Percentiles rank a stretch among this genome's conserved stretches.
Conservation (phyloP, 2,113 vertebrate species). For the Penelope pileata region DNA sequence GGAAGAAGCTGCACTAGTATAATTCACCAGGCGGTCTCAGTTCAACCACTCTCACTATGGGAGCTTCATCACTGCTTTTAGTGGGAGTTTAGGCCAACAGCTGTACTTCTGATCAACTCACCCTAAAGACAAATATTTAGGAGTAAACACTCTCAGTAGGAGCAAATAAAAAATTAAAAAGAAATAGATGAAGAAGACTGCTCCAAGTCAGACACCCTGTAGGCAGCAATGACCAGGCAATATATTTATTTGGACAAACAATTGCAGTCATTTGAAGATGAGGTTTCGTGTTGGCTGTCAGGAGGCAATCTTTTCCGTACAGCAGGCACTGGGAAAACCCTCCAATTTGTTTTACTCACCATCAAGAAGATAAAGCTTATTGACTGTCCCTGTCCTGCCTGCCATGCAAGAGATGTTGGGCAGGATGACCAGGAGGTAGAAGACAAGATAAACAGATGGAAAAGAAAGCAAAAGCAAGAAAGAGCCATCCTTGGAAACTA, state of each 20-base stretch:
- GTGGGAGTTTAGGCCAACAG: neutral
- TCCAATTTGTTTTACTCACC: neutral
- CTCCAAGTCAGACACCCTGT: neutral
- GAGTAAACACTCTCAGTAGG: neutral
- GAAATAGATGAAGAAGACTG: neutral
- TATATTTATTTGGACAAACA: neutral
- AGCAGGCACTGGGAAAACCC: neutral
- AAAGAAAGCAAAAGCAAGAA: neutral
- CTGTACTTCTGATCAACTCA: neutral
- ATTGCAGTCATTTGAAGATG: neutral
- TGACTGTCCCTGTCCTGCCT: neutral
- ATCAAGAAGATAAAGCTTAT: neutral
- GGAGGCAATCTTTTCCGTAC: neutral
- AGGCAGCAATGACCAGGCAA: neutral
- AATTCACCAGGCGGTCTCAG: neutral
- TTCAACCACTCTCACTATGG: fast-evolving
- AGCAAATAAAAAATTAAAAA: neutral
- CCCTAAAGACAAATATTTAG: neutral
- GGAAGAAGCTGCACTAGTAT: neutral
- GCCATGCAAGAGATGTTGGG: neutral
- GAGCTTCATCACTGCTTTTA: neutral
- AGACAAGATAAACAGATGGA: neutral
- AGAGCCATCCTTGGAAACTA: neutral
- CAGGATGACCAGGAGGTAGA: neutral
- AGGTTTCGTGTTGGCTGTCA: neutral